Evolutionary conservation across 35 echinoderm and acorn worm species (phyloP), one percentile per base, ranked within the genome.

Genomic region (Ptychodera flava): DNA sequence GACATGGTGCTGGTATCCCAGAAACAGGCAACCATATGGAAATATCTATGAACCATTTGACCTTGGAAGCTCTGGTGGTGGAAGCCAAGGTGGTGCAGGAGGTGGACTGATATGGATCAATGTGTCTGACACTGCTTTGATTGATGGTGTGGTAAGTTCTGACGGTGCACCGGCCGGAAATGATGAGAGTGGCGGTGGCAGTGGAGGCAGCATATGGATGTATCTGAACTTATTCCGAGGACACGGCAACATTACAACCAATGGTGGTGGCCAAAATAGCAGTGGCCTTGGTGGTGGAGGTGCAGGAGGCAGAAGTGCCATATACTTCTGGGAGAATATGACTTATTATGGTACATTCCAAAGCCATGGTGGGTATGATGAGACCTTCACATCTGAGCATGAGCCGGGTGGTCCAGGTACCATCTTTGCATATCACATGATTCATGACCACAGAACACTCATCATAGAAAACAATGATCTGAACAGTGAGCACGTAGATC

Each of bases 21-120:
- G 52, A 85, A 22, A 97, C 94, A 35, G 94, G 94, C 94, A 97
- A 90, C 91, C 94, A 33, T 93, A 97, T 88, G 94, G 94, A 36
- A 97, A 92, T 52, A n/a, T 97, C 28, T 97, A 97, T 80, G 94
- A 97, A 77, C 94, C 94, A 33, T 92, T 85, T 90, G 94, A 92
- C 33, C 87, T 88, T 86, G 94, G 94, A 31, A 97, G 94, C 33
- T 35, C 89, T 35, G 94, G 94, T 16, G 94, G 94, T 79, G 94
- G 94, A 53, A 28, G 77, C 35, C 10, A 32, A 15, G 94, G 91
- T 76, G 94, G 94, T 33, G 31, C 36, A 28, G 94, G 94, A 38
- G 94, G 91, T 35, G 94, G 94, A 22, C 88, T 90, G 33, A 32
- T 97, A 0, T 84, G 89, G 76, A 84, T 97, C 1, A 97, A 97